These are phyloP conservation scores for Macrotus californicus DNA, from an alignment of 2,113 vertebrate species.

Conservation along the genomic window DNA sequence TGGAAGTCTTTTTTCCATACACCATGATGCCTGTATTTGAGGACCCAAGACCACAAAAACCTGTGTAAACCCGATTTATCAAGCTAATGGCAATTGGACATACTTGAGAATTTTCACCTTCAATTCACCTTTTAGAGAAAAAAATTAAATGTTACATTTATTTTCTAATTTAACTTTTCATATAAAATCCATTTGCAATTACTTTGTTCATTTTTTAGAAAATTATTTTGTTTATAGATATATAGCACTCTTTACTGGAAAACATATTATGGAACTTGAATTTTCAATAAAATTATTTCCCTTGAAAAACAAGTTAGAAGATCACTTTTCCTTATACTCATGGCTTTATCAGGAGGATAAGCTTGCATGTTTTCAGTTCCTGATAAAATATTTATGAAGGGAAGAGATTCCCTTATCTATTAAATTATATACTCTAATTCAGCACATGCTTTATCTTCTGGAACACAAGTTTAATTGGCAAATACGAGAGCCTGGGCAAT, in stretches of 20 bases:
- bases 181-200: background rate
- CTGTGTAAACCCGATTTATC: background rate
- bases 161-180: slow-evolving; percentile 10
- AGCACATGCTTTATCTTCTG: slow-evolving; percentile 66
- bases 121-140: background rate
- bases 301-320: slow-evolving; percentile 41
- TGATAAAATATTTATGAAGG: slow-evolving; percentile 79
- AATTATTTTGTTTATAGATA: background rate
- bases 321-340: slow-evolving; percentile 47
- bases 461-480: slow-evolving; percentile 72
- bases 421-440: slow-evolving; percentile 72
- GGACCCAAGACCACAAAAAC: background rate
- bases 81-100: background rate
- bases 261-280: background rate
- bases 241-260: background rate
- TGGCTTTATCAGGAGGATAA: slow-evolving; percentile 57
- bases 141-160: background rate
- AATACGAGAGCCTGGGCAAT: slow-evolving; percentile 60
- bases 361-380: slow-evolving; percentile 65
- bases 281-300: slow-evolving; percentile 42
- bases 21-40: background rate
- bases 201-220: background rate
- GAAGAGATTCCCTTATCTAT: slow-evolving; percentile 71
- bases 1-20: background rate
- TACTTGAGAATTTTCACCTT: background rate